Conservation (phyloP, 2,113 vertebrate species). For the Oenanthe oenanthe region DNA sequence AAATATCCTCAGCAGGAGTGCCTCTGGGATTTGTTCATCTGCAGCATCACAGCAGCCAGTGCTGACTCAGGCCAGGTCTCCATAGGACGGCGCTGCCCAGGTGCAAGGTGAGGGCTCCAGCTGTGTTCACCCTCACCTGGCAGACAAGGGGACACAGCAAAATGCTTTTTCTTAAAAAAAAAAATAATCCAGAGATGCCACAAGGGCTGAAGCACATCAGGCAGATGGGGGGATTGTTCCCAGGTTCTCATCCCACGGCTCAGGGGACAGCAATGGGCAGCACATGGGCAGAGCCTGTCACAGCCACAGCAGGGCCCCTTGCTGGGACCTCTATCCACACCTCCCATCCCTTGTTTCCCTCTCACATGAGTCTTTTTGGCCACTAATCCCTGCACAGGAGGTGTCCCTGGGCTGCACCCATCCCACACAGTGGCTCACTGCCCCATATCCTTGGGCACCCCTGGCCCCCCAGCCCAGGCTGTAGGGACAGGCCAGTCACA, state of each 20-base stretch:
- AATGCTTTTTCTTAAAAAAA: not conserved
- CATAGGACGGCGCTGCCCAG: not conserved
- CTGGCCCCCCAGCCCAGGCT: accelerated
- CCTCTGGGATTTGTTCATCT: not conserved
- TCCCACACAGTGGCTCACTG: accelerated
- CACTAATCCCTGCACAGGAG: not conserved
- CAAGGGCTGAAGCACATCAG: not conserved
- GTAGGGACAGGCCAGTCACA: not conserved
- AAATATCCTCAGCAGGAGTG: not conserved
- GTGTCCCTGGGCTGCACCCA: not conserved
- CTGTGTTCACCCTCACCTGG: accelerated
- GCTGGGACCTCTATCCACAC: not conserved
- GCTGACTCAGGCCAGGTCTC: accelerated
- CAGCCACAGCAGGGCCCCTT: not conserved
- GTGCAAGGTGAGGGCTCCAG: not conserved
- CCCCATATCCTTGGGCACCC: not conserved
- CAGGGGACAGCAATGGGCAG: accelerated
- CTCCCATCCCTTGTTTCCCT: not conserved
- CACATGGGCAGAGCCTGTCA: not conserved
- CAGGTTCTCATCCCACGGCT: not conserved
- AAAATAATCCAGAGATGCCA: not conserved
- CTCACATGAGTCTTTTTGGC: not conserved
- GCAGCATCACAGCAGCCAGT: accelerated
- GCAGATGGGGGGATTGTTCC: accelerated
- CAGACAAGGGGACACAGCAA: not conserved